These are phyloP conservation scores for Arion vulgaris DNA, from an alignment of 1,140 invertebrate species.

Conservation along the genomic window DNA sequence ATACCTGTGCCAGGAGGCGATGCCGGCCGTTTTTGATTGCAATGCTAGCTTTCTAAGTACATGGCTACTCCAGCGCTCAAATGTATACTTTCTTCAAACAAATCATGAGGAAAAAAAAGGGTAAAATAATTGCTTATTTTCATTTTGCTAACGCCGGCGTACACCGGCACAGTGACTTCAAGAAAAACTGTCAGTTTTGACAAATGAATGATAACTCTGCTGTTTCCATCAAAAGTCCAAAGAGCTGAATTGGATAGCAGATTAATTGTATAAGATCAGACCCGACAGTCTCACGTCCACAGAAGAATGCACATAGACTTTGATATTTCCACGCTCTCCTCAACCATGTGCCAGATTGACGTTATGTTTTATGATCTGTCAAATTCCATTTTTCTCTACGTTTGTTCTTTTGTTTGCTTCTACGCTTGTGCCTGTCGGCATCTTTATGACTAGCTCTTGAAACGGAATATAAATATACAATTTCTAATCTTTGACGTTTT, in stretches of 20 bases:
- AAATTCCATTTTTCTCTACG: conserved; percentile 11
- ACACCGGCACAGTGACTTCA: background rate
- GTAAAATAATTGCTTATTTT: no score
- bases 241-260: conserved; percentile 26
- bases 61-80: no score
- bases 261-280: conserved; percentile 33
- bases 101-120: no score
- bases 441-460: background rate
- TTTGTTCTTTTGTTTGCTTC: conserved; percentile 2
- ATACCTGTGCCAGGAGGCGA: no score
- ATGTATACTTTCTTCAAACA: no score
- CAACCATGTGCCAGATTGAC: conserved; percentile 18
- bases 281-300: background rate
- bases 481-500: background rate
- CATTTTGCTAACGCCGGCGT: no score
- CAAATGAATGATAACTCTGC: conserved; percentile 16
- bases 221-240: conserved; percentile 36
- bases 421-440: background rate
- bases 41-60: no score
- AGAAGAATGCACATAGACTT: background rate
- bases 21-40: no score
- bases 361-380: conserved; percentile 33
- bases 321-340: conserved; percentile 15
- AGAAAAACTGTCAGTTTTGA: conserved; percentile 10
- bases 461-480: background rate